A percentile compares a stretch with the other conserved stretches of the same genome.
phyloP scores from a whole-genome alignment of 1,140 invertebrate genomes.

The Ditylenchus dipsaci region DNA sequence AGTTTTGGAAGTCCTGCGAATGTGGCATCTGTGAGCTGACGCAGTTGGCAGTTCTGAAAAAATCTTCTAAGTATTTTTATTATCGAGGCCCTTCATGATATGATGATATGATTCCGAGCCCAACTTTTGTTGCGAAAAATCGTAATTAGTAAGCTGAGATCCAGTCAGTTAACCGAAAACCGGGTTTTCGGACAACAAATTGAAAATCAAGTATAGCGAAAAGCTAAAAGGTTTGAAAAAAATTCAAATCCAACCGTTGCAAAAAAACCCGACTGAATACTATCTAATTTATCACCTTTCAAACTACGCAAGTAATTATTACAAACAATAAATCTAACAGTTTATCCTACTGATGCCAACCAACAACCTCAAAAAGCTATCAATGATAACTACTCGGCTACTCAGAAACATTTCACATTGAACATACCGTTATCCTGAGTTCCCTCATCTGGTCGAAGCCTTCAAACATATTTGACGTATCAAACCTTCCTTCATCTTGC shows the following conservation, averaged over 20 bases:
- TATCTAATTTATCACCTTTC: too few relatives aligned
- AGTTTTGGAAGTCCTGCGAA: constrained; percentile 15
- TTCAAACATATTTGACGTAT: constrained; percentile 20
- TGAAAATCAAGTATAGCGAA: too few relatives aligned
- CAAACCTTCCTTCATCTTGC: background rate
- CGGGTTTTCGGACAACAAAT: constrained; percentile 11
- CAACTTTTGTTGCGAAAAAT: background rate
- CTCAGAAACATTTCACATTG: background rate
- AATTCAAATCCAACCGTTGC: background rate
- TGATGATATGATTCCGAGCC: too few relatives aligned
- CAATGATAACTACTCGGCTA: too few relatives aligned
- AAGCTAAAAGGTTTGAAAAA: background rate
- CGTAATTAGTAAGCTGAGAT: constrained; percentile 8
- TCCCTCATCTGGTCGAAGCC: constrained; percentile 31
- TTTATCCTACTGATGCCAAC: too few relatives aligned
- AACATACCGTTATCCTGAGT: constrained; percentile 32
- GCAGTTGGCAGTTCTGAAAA: constrained; percentile 18
- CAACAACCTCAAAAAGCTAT: too few relatives aligned
- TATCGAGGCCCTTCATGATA: background rate
- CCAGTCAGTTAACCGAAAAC: too few relatives aligned
- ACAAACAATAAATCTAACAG: too few relatives aligned
- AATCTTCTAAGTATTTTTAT: too few relatives aligned
- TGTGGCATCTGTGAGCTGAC: background rate
- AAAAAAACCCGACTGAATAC: background rate
- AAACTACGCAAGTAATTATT: too few relatives aligned